Evolutionary conservation across 2,113 vertebrate species (phyloP).

Genomic region (Halcyon senegalensis): DNA sequence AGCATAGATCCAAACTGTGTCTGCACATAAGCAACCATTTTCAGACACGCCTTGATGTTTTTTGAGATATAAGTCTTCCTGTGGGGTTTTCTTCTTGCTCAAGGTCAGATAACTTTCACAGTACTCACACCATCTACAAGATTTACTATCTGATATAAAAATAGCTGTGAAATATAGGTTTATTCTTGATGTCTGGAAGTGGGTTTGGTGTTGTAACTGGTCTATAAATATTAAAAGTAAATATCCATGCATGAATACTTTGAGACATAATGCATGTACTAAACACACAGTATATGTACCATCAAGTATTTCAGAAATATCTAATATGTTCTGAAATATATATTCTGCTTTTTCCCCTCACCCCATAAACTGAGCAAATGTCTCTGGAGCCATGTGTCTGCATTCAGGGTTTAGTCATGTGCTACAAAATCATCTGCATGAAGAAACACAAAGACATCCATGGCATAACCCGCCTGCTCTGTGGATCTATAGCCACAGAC

Average conservation of each 20-base stretch:
- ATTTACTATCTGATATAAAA: constrained; percentile 62
- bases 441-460: background rate
- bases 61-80: background rate
- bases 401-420: background rate
- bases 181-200: constrained; percentile 45
- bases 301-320: constrained; percentile 58
- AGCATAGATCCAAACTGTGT: background rate
- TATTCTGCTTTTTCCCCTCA: constrained; percentile 41
- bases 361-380: constrained; percentile 44
- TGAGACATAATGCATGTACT: constrained; percentile 28
- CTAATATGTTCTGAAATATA: constrained; percentile 50
- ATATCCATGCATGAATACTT: constrained; percentile 58
- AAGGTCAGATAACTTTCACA: constrained; percentile 60
- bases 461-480: background rate
- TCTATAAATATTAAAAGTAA: constrained; percentile 64
- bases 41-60: background rate
- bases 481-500: background rate
- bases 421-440: constrained; percentile 14
- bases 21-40: background rate
- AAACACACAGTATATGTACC: constrained; percentile 54
- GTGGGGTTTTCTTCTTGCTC: constrained; percentile 12
- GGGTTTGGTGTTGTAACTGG: constrained; percentile 35
- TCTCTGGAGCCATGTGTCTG: constrained; percentile 16
- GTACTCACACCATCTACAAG: constrained; percentile 26
- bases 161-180: constrained; percentile 51